Evolutionary conservation across 2,888 invertebrate species (phyloP).

Genomic region (Tetragonisca angustula): DNA sequence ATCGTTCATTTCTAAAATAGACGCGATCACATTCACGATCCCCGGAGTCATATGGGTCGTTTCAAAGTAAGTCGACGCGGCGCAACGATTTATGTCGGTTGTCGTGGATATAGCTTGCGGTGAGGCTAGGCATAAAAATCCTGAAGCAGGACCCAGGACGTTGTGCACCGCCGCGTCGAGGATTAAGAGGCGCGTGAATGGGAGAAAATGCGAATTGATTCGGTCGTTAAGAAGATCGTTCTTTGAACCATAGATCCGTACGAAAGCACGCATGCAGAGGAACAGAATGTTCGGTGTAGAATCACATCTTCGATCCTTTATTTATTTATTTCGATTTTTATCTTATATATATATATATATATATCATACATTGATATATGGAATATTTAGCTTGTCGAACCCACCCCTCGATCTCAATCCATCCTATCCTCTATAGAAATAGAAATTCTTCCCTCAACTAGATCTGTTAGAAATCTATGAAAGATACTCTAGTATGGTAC

Average conservation of each 20-base stretch:
- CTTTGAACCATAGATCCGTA: conserved; percentile 63
- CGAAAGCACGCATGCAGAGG: conserved; percentile 51
- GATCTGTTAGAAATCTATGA: too few species aligned
- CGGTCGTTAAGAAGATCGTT: conserved; percentile 74
- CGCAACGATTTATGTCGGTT: conserved; percentile 70
- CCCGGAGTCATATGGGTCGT: conserved; percentile 17
- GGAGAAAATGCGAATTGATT: conserved; percentile 78
- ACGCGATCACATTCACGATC: not conserved
- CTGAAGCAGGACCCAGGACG: conserved; percentile 47
- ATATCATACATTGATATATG: too few species aligned
- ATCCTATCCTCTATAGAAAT: too few species aligned
- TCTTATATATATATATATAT: not conserved
- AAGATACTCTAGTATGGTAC: too few species aligned
- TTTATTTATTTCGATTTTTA: conserved; percentile 8
- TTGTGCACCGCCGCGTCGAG: conserved; percentile 57
- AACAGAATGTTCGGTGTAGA: conserved; percentile 27
- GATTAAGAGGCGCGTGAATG: conserved; percentile 75
- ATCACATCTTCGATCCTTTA: conserved; percentile 51
- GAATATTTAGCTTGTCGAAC: too few species aligned
- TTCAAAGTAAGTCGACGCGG: conserved; percentile 57
- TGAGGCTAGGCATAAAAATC: conserved; percentile 68
- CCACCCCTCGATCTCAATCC: too few species aligned
- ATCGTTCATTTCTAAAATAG: not conserved
- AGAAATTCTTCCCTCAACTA: too few species aligned
- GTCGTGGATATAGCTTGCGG: conserved; percentile 58